Evolutionary conservation across 1,140 invertebrate species (phyloP).

Genomic region (Tetranychus cinnabarinus): DNA sequence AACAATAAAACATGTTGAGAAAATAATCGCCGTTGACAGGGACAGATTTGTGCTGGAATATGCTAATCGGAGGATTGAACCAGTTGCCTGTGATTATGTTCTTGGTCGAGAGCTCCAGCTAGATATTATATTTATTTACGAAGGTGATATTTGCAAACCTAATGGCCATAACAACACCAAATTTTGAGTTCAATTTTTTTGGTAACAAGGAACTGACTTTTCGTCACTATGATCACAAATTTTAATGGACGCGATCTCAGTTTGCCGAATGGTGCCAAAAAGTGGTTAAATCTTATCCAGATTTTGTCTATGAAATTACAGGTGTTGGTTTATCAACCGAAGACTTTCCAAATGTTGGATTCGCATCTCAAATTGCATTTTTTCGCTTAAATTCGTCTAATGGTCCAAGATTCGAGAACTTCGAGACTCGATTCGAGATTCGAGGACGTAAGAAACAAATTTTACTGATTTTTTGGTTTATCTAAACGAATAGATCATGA

Average conservation of each 20-base stretch:
- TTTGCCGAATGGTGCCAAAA: slow-evolving; percentile 56
- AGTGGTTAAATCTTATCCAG: slow-evolving; percentile 35
- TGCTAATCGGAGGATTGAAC: slow-evolving; percentile 21
- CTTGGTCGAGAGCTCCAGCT: slow-evolving; percentile 21
- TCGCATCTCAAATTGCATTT: slow-evolving; percentile 48
- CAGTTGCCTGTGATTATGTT: slow-evolving; percentile 32
- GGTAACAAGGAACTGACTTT: slow-evolving; percentile 24
- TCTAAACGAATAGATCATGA: no score
- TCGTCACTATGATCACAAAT: slow-evolving; percentile 69
- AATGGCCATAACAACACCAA: slow-evolving; percentile 68
- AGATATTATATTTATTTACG: slow-evolving; percentile 28
- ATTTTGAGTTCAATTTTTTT: slow-evolving; percentile 71
- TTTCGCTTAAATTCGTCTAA: slow-evolving; percentile 22
- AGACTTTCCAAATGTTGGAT: slow-evolving; percentile 30
- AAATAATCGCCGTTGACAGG: slow-evolving; percentile 38
- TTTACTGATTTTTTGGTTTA: no score
- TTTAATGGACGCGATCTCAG: slow-evolving; percentile 65
- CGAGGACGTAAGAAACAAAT: no score
- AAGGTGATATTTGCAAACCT: slow-evolving; percentile 34
- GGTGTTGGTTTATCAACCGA: slow-evolving; percentile 40
- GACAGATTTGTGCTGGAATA: slow-evolving; percentile 28
- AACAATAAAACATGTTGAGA: slow-evolving; percentile 27
- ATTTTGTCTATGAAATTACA: slow-evolving; percentile 37
- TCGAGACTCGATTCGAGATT: no score
- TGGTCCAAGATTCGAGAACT: no score